Base-by-base conservation (phyloP, 1,140 invertebrate species). In the Diorhabda sublineata region DNA sequence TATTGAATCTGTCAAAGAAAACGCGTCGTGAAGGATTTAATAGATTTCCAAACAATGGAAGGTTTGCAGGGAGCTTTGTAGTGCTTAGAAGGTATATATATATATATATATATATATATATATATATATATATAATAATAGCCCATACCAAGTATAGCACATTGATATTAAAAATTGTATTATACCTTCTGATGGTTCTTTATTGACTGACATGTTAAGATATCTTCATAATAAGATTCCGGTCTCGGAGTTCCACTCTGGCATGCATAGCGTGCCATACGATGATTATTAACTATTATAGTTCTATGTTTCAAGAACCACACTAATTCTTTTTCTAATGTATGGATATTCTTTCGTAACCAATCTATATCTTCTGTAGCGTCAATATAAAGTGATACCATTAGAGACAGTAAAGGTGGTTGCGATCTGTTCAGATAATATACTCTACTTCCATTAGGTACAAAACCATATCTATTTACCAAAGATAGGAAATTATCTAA, bases 381-480 rank as follows among this genome's bases (percentile, higher is more conserved):
- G 11, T 89, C 81, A 26, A 87, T 82, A 76, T 94, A 95, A 65
- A 83, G 84, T 8, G 87, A 83, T 0, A 93, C 88, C 92, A 95
- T 96, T 3, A 87, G 84, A 45, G 88, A 88, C 5, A 96, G 82
- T n/a, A 95, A 79, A 0, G 94, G 94, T 3, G 92, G 93, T 76
- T 96, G 93, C 63, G 90, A 91, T 87, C 92, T 94, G 94, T 43
- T 87, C 84, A 67, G 87, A 87, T 42, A 95, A 82, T 58, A 95
- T 77, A 1, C 92, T 92, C 75, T 94, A 91, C 69, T 89, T 89
- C 76, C 93, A 83, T 79, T 85, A 84, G 8, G 88, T 74, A 79
- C 93, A 93, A 84, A 95, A 42, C 74, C 74, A 45, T 73, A 77
- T 7, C 61, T 74, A 6, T 73, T 92, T 80, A 59, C 68, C 69